Conservation (phyloP, 2,113 vertebrate genomes). For the Lampris megalopsis region DNA sequence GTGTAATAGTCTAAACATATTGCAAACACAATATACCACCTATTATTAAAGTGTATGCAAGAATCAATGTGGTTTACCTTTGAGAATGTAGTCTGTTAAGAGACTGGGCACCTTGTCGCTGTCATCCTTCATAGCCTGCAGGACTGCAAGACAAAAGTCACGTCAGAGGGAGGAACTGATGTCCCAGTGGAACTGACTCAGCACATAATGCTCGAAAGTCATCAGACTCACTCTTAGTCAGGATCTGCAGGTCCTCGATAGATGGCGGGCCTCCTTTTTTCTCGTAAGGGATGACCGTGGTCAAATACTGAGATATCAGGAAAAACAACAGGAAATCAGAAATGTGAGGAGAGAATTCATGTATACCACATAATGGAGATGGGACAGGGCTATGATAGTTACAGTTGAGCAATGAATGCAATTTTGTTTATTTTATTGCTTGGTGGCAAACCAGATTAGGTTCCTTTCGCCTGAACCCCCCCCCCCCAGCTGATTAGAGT, state of each 20-base stretch:
- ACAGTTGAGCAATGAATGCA: too few species aligned
- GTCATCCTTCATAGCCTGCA: constrained; percentile 95
- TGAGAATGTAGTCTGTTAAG: constrained; percentile 97
- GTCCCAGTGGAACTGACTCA: neutral
- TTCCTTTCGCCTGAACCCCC: neutral
- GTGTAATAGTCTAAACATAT: neutral
- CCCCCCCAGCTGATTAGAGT: neutral
- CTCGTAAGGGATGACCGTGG: constrained; percentile 98
- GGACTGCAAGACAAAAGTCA: constrained; percentile 80
- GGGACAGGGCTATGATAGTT: too few species aligned
- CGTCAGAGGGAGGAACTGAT: constrained; percentile 3
- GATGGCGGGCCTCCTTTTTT: constrained; percentile 92
- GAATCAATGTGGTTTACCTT: constrained; percentile 81
- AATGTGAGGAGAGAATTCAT: neutral
- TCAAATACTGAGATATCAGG: constrained; percentile 87
- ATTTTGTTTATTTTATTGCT: too few species aligned
- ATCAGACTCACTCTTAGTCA: constrained; percentile 91
- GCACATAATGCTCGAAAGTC: neutral
- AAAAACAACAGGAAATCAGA: neutral
- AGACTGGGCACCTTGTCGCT: constrained; percentile 96
- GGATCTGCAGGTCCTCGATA: constrained; percentile 93
- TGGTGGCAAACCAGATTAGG: neutral
- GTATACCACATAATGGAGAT: neutral
- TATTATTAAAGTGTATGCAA: neutral
- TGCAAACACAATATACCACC: neutral